Base-by-base conservation (phyloP, 92 coral and sea anemone species). In the Epizoanthus stellaris region DNA sequence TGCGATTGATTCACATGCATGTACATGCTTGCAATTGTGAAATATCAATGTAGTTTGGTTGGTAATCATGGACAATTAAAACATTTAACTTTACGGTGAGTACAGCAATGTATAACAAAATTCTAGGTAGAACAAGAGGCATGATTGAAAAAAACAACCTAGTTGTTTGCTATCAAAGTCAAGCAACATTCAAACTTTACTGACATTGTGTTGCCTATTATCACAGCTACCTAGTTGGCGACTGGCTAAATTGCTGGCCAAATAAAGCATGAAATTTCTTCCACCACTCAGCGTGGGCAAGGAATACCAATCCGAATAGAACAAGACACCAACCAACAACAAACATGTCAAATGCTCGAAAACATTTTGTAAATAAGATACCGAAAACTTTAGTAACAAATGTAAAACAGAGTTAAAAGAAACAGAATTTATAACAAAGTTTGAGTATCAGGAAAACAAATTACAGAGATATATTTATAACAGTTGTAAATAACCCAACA, bases 171-270 rank as follows among this genome's bases (percentile, higher is more conserved):
- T 43, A 21, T 42, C 52, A 38, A 38, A 20, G 43, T 39, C 64
- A 64, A 59, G 34, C 66, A 69, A 85, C 68, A 34, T 17, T 70
- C 34, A 21, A 30, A n/a, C 0, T 74, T 16, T 85, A 89, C 92
- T 89, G 89, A 89, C 82, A 77, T 86, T 89, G 57, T 89, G 87
- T 89, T 89, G 82, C 92, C 91, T 89, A 47, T 84, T 77, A 75
- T 84, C 89, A 74, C 89, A 88, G 91, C 91, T 80, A 45, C 52
- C 52, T 45, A 45, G 52, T 77, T n/a, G 52, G 82, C 40, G 82
- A 60, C 68, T 60, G 82, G 71, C 82, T 77, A 23, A 77, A 19
- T 39, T 77, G 58, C 59, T 20, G 30, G 82, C 68, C 70, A 38
- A 76, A 60, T 58, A 76, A 61, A 77, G 82, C 69, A 77, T 77